These are phyloP conservation scores for Darevskia nairensis DNA, from an alignment of 2,797 vertebrate species.

Conservation along the genomic window DNA sequence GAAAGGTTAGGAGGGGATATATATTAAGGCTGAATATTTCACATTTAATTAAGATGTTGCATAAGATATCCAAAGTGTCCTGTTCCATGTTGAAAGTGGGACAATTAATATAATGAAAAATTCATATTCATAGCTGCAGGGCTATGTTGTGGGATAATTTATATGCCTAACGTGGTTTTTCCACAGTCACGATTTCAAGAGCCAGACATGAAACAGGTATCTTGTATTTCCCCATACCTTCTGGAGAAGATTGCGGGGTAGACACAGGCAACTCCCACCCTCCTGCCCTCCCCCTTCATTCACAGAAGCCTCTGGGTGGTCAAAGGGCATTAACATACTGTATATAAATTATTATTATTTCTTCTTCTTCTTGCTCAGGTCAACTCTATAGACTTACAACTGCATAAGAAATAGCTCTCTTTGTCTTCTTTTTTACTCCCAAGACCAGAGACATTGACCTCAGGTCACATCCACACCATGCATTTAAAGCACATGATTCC, in stretches of 20 bases:
- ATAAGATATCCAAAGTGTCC: conserved; percentile 57
- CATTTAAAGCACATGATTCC: too few species aligned
- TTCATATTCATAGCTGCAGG: conserved; percentile 66
- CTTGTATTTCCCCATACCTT: not conserved
- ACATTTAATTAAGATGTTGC: conserved; percentile 75
- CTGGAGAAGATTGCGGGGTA: not conserved
- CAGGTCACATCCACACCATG: too few species aligned
- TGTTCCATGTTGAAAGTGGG: conserved; percentile 67
- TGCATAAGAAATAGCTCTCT: too few species aligned
- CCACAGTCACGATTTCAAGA: conserved; percentile 70
- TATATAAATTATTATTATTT: too few species aligned
- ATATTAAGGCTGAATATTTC: conserved; percentile 64
- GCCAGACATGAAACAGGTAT: not conserved
- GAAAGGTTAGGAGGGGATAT: conserved; percentile 57
- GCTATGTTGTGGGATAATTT: conserved; percentile 66
- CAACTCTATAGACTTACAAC: too few species aligned
- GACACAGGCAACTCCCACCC: not conserved
- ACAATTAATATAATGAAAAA: conserved; percentile 79
- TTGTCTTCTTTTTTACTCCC: too few species aligned
- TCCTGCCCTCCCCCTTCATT: not conserved
- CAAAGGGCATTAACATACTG: not conserved
- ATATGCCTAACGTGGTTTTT: conserved; percentile 64
- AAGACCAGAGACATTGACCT: too few species aligned
- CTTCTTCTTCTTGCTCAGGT: too few species aligned
- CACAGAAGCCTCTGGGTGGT: not conserved